These are phyloP conservation scores for Palythoa caribaeorum DNA, from an alignment of 92 coral and sea anemone species.

Conservation along the genomic window DNA sequence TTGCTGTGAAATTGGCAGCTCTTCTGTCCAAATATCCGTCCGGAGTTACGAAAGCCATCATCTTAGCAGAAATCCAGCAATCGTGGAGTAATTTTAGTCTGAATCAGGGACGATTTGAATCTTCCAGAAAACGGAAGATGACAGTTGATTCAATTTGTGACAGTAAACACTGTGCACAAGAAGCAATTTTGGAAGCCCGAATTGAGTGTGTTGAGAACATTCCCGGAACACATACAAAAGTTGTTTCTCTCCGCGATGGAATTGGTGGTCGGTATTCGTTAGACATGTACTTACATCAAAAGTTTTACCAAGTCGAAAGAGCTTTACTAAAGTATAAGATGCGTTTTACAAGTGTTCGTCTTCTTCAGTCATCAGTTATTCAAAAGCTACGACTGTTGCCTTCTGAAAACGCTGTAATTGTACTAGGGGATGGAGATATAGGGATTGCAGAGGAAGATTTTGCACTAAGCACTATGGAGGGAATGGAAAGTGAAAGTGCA, in stretches of 20 bases:
- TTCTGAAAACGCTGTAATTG: constrained; percentile 85
- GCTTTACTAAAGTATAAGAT: constrained; percentile 57
- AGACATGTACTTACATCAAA: constrained; percentile 94
- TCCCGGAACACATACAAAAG: constrained; percentile 84
- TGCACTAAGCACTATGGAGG: constrained; percentile 41
- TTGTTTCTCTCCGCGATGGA: constrained; percentile 75
- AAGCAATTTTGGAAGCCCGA: constrained; percentile 85
- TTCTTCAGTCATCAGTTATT: constrained; percentile 71
- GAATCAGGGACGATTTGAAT: constrained; percentile 75
- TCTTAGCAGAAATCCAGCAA: constrained; percentile 91
- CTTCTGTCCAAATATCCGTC: constrained; percentile 91
- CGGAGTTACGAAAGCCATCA: constrained; percentile 92
- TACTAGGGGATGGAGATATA: constrained; percentile 57
- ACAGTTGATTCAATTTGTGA: constrained; percentile 79
- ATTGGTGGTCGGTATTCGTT: constrained; percentile 58
- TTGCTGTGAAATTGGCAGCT: constrained; percentile 74
- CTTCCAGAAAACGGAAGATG: constrained; percentile 71
- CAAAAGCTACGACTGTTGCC: constrained; percentile 82
- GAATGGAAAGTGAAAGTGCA: constrained; percentile 48
- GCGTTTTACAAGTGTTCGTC: constrained; percentile 89
- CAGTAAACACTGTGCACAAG: constrained; percentile 81
- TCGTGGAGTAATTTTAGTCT: constrained; percentile 88
- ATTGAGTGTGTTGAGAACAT: constrained; percentile 77
- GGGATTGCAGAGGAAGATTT: constrained; percentile 16
- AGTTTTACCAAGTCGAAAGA: constrained; percentile 78